Percentiles rank a stretch among this genome's conserved stretches.
Evolutionary conservation across 2,797 vertebrate species (phyloP).

Genomic region (Perodicticus potto): DNA sequence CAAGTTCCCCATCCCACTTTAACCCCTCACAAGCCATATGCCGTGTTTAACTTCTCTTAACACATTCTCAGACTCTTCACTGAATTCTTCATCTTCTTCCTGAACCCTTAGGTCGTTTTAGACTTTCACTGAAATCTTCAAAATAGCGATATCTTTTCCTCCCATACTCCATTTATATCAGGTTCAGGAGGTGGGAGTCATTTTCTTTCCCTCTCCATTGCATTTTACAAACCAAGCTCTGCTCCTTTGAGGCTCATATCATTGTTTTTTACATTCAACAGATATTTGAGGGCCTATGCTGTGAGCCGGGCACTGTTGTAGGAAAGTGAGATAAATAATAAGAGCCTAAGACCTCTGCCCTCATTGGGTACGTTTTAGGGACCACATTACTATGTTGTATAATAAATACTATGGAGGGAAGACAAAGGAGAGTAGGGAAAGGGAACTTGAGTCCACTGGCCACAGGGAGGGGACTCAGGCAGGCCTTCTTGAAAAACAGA

Average conservation of each 20-base stretch:
- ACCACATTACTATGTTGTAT: not conserved
- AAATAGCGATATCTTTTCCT: not conserved
- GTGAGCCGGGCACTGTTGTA: not conserved
- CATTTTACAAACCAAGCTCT: not conserved
- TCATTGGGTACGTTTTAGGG: not conserved
- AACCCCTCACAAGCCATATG: not conserved
- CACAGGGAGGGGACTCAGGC: not conserved
- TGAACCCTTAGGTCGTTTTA: not conserved
- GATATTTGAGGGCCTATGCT: not conserved
- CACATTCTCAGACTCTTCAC: not conserved
- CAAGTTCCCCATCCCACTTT: not conserved
- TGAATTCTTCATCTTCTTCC: not conserved
- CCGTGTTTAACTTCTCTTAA: slow-evolving; percentile 1
- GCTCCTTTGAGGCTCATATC: not conserved
- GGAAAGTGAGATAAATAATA: slow-evolving; percentile 18
- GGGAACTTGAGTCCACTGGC: not conserved
- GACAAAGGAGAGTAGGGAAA: not conserved
- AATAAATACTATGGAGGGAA: not conserved
- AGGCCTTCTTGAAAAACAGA: not conserved
- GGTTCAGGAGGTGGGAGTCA: not conserved
- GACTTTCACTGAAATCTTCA: not conserved
- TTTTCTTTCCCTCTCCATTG: not conserved
- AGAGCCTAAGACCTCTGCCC: not conserved
- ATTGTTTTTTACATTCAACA: slow-evolving; percentile 28
- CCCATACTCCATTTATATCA: not conserved